Base-by-base conservation (phyloP, 2,113 vertebrate species). In the Sphyrna mokarran region DNA sequence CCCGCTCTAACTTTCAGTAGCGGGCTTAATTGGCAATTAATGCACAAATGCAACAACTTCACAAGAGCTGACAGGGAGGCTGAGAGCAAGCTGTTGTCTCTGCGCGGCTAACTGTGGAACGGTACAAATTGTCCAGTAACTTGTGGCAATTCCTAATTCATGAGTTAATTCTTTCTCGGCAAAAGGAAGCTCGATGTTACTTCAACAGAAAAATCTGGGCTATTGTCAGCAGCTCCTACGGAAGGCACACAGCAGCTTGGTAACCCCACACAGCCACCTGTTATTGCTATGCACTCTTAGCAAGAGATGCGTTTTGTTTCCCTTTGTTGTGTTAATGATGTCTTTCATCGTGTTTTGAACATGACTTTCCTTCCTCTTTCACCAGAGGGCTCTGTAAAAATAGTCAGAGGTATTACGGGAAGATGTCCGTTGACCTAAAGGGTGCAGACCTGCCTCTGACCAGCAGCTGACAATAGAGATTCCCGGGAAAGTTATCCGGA, bases 311-410 rank as follows among this genome's bases (percentile, higher is more conserved):
- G 3, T 68, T 66, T 93, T 66, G 61, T 37, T 93, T 58, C 22
- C 29, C 54, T 91, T 91, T 26, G 23, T n/a, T 63, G 1, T 9
- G 58, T 93, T 93, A n/a, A 20, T 63, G 7, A 48, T 63, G 66
- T 40, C 3, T 90, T 33, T 90, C 4, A 5, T 63, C 0, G 63
- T 40, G n/a, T 93, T 93, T 54, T 54, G 48, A 2, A 61, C 89
- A 68, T 66, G 29, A 91, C 14, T 68, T 93, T 6, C 61, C 61
- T 93, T 61, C 26, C 4, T 93, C 89, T 93, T 63, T 66, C 89
- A 66, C 16, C n/a, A 93, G 89, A 66, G 89, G 89, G 61, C n/a
- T 20, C 61, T 93, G 61, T 93, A 66, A 93, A 93, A 63, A 18
- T 63, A 93, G 89, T 20, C 33, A 68, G 16, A 93, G n/a, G 20